phyloP scores from a whole-genome alignment of 1,140 invertebrate species.

The Chrysoperla carnea region DNA sequence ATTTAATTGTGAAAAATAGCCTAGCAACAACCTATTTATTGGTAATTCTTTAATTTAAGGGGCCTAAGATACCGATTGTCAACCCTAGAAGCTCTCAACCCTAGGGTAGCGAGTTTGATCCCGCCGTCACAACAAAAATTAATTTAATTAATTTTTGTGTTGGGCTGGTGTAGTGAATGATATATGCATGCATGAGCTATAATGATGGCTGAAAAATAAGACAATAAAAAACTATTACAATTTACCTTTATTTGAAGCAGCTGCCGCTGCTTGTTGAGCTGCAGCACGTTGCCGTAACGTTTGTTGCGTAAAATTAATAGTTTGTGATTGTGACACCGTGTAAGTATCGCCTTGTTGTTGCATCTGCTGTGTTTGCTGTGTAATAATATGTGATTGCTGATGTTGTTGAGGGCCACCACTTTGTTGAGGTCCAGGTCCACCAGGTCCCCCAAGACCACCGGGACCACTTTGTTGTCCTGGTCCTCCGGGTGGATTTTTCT shows the following conservation, averaged over 20 bases:
- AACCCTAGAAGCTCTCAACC: too few species aligned
- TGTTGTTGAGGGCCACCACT: slow-evolving; percentile 5
- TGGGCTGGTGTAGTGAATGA: too few species aligned
- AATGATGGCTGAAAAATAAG: too few species aligned
- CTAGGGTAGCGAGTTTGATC: too few species aligned
- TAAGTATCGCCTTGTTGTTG: slow-evolving; percentile 38
- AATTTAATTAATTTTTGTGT: too few species aligned
- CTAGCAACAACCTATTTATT: too few species aligned
- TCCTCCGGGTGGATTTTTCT: slow-evolving; percentile 12
- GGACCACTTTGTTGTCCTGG: background rate
- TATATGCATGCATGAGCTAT: too few species aligned
- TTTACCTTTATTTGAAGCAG: slow-evolving; percentile 1
- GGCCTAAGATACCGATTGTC: too few species aligned
- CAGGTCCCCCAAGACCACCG: slow-evolving; percentile 5
- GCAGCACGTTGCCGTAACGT: slow-evolving; percentile 31
- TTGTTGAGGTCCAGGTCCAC: slow-evolving; percentile 4
- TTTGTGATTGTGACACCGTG: slow-evolving; percentile 60
- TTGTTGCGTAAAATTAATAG: slow-evolving; percentile 68
- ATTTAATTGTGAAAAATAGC: too few species aligned
- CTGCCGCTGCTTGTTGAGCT: slow-evolving; percentile 22
- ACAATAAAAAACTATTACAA: too few species aligned
- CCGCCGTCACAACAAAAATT: too few species aligned
- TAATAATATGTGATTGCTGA: slow-evolving; percentile 15
- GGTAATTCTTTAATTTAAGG: too few species aligned
- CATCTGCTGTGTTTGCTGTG: slow-evolving; percentile 13